Evolutionary conservation across 2,797 vertebrate species (phyloP), one percentile per base, ranked within the genome.

Genomic region (Eleutherodactylus coqui): DNA sequence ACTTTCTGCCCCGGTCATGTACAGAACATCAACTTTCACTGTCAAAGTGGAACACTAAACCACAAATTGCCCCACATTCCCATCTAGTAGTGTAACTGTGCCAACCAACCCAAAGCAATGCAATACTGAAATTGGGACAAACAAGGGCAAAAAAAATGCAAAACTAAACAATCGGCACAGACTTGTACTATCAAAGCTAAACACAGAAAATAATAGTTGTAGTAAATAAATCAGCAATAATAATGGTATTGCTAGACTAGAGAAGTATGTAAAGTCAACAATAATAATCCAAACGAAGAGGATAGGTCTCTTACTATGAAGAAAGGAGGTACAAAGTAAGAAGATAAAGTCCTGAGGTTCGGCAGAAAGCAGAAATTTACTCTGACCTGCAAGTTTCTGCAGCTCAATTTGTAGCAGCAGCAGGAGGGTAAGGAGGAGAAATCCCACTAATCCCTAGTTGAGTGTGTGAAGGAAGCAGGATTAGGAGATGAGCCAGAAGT

Each of bases 401-500:
- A 62, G 73, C 29, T 41, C 60, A 87, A 83, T 87, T 64, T 75
- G 86, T 87, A 87, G 82, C 45, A 84, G 55, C 86, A 84, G 86
- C 69, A 70, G 86, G 82, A 45, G 82, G 70, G 70, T 75, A 79
- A 77, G 82, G 86, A 81, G 82, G 77, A 69, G 70, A 45, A 27
- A n/a, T 75, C 36, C 70, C 55, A 69, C 76, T 87, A 87, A 84
- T 84, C 86, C 76, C 36, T 32, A 73, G 36, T 36, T 34, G 58
- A 67, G 45, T 62, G 70, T 87, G 70, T 84, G 69, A 87, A 86
- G 70, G 47, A 58, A 87, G 77, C n/a, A 27, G 86, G 86, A 87
- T 87, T 84, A 87, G 82, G 70, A 85, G 86, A 87, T 87, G 86
- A 87, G 86, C 86, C 82, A 87, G 70, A 75, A 84, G 86, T 84